phyloP scores from a whole-genome alignment of 2,797 vertebrate genomes.

The Coluber constrictor region DNA sequence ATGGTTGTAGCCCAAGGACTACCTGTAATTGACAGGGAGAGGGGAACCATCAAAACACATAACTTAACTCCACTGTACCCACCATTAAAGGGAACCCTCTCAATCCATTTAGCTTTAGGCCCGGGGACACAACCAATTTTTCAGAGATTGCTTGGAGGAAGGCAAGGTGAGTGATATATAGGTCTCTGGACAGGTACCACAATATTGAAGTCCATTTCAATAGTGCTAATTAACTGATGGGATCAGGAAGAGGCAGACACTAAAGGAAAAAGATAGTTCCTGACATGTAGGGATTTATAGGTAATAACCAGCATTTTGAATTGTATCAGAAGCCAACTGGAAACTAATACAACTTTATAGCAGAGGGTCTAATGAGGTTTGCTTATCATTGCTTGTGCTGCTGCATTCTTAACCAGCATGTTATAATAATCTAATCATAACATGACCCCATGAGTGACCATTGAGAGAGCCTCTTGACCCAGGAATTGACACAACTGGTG shows the following conservation, averaged over 20 bases:
- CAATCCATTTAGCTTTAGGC: not conserved
- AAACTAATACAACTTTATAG: not conserved
- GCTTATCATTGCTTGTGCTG: not conserved
- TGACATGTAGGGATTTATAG: not conserved
- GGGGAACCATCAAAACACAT: not conserved
- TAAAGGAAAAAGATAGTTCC: not conserved
- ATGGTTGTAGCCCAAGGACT: not conserved
- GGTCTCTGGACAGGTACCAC: not conserved
- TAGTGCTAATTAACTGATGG: not conserved
- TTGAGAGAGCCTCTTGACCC: not conserved
- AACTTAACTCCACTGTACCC: not conserved
- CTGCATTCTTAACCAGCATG: not conserved
- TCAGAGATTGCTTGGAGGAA: not conserved
- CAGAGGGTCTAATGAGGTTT: not conserved
- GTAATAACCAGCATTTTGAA: not conserved
- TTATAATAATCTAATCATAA: not conserved
- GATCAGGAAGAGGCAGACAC: not conserved
- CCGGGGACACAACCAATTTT: not conserved
- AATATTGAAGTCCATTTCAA: not conserved
- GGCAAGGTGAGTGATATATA: not conserved
- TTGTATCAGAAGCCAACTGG: not conserved
- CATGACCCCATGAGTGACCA: not conserved
- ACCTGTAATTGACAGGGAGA: not conserved
- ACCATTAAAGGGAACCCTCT: not conserved
- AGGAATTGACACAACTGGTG: not conserved